Evolutionary conservation across 2,888 invertebrate species (phyloP), one percentile per base, ranked within the genome.

Genomic region (Gymnocheta viridis): DNA sequence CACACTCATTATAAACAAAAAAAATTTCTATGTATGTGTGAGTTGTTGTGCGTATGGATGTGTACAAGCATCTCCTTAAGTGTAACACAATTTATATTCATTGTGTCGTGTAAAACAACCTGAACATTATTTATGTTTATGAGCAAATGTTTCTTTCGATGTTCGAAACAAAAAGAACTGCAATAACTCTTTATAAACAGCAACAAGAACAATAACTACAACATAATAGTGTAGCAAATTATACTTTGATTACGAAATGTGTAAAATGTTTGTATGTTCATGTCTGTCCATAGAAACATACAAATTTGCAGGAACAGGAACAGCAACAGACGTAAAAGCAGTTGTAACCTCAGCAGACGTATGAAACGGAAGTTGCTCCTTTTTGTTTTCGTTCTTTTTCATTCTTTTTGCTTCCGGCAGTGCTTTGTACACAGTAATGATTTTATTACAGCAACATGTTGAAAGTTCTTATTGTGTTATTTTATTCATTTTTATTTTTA

Each of bases 391-490:
- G 12, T 17, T 4, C 22, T 35, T 1, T 22, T n/a, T 64, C 10
- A 24, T 32, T 24, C 14, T 35, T 56, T 35, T 56, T 66, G n/a
- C 60, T 47, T 74, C 35, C 35, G 74, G 82, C 60, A 22, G 27
- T 78, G 49, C 62, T 69, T 81, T 84, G 73, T 51, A 73, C 67
- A 64, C 56, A 78, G 73, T 84, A 84, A 84, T 84, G 84, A 84
- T 84, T 84, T 84, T 78, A 84, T 84, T 84, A 84, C 78, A 78
- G 84, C 84, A 84, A 84, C 84, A 84, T 84, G 84, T 84, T 84
- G 81, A 81, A 84, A 81, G 51, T 81, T 84, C 51, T 72, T 73
- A 54, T 76, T 60, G 38, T 56, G 35, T 76, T 82, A 56, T 51
- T 29, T 19, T 27, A 66, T 17, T 47, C 1, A 4, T 41, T 41